Percentiles rank a stretch among this genome's conserved stretches.
Conservation (phyloP, 2,113 vertebrate genomes). For the Mionectes macconnelli region DNA sequence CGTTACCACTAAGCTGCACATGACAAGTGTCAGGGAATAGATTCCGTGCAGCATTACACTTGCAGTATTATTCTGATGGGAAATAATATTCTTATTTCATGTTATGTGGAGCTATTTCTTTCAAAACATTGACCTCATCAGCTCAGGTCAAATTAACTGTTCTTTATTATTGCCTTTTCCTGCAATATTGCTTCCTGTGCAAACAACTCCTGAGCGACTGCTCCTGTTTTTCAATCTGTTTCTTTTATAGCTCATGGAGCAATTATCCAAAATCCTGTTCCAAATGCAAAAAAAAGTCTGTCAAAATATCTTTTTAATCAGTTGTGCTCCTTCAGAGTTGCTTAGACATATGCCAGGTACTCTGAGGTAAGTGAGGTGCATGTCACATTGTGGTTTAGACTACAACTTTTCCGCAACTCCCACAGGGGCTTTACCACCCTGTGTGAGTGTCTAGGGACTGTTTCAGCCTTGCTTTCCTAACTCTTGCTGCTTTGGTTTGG, state of each 20-base stretch:
- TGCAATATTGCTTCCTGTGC: conserved; percentile 55
- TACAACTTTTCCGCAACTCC: neutral
- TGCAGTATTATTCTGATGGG: conserved; percentile 16
- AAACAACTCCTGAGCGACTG: neutral
- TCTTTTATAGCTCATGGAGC: conserved; percentile 42
- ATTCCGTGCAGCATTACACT: neutral
- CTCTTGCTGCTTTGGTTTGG: neutral
- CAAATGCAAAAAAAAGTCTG: neutral
- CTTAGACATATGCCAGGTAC: conserved; percentile 32
- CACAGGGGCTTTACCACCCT: neutral
- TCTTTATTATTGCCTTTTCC: conserved; percentile 44
- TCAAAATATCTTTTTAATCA: conserved; percentile 46
- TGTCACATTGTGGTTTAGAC: neutral
- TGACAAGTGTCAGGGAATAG: neutral
- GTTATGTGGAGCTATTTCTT: neutral
- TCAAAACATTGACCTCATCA: conserved; percentile 33
- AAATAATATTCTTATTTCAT: neutral
- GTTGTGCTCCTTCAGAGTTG: neutral
- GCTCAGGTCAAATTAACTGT: conserved; percentile 38
- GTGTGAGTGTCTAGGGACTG: neutral
- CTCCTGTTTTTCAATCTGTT: conserved; percentile 42
- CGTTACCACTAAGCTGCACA: neutral
- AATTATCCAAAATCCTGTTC: conserved; percentile 44
- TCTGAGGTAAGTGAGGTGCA: neutral
- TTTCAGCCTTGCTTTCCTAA: neutral